These are phyloP conservation scores for Patella depressa DNA, from an alignment of 2,888 invertebrate species.

Conservation along the genomic window DNA sequence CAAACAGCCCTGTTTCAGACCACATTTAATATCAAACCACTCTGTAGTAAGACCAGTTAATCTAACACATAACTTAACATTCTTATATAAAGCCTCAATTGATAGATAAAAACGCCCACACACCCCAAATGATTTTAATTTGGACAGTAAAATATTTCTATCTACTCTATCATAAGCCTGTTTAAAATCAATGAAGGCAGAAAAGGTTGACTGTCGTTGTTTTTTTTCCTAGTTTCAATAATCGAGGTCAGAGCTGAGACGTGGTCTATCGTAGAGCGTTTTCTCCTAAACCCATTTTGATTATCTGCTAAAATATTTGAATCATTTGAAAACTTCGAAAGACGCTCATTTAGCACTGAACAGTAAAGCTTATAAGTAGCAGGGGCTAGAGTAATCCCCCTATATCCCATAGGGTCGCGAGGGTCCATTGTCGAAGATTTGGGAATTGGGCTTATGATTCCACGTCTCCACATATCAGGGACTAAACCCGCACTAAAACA, in stretches of 20 bases:
- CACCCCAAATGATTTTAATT: not conserved
- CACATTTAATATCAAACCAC: slow-evolving; percentile 3
- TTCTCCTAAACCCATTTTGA: slow-evolving; percentile 32
- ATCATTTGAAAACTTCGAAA: slow-evolving; percentile 22
- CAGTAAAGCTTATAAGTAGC: slow-evolving; percentile 33
- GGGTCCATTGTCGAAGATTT: slow-evolving; percentile 28
- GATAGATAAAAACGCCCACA: not conserved
- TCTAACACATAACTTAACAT: slow-evolving; percentile 14
- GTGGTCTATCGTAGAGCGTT: slow-evolving; percentile 28
- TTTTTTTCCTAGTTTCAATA: slow-evolving; percentile 7
- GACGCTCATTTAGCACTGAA: slow-evolving; percentile 28
- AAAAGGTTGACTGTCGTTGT: not conserved
- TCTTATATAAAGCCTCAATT: slow-evolving; percentile 11
- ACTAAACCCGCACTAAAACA: slow-evolving; percentile 29
- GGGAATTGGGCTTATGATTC: slow-evolving; percentile 27
- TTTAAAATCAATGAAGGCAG: slow-evolving; percentile 15
- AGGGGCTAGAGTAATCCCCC: slow-evolving; percentile 29
- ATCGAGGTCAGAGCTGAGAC: slow-evolving; percentile 21
- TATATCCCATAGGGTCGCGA: slow-evolving; percentile 26
- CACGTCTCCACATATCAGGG: slow-evolving; percentile 24
- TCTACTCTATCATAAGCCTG: slow-evolving; percentile 9
- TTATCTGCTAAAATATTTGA: slow-evolving; percentile 26
- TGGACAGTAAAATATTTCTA: not conserved
- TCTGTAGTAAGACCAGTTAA: not conserved
- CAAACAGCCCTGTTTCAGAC: slow-evolving; percentile 27